A percentile compares a stretch with the other conserved stretches of the same genome.
Evolutionary conservation across 2,113 vertebrate genomes (phyloP).

Genomic region (Lasiurus cinereus): DNA sequence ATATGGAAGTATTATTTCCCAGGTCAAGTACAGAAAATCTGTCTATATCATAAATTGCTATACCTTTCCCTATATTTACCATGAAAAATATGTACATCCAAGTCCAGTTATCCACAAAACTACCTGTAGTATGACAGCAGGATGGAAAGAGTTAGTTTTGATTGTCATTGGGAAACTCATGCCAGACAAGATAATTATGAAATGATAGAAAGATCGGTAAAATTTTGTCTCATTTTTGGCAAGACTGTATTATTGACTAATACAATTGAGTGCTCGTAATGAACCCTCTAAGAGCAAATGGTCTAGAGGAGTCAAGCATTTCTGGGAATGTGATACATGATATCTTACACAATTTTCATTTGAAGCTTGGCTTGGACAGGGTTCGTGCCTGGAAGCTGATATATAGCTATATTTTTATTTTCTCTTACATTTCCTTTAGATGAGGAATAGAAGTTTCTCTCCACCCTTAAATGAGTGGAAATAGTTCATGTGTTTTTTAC

Average conservation of each 20-base stretch:
- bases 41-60: neutral
- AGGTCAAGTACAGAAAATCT: constrained; percentile 20
- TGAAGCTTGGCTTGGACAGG: neutral
- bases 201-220: neutral
- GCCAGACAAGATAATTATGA: neutral
- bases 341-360: constrained; percentile 33
- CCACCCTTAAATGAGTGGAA: neutral
- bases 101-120: neutral
- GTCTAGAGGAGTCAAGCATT: neutral
- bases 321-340: constrained; percentile 37
- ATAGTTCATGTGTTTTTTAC: neutral
- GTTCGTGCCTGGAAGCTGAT: neutral
- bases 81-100: neutral
- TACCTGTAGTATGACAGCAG: neutral
- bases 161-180: neutral
- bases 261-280: constrained; percentile 42
- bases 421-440: constrained; percentile 53
- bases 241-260: constrained; percentile 37
- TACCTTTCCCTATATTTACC: neutral
- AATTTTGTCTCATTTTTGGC: constrained; percentile 6
- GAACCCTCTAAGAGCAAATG: constrained; percentile 27
- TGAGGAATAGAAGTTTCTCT: neutral
- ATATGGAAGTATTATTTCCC: neutral
- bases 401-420: neutral
- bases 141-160: neutral